These are phyloP conservation scores for Etia nguti DNA, from an alignment of 2,113 vertebrate genomes.

Conservation along the genomic window DNA sequence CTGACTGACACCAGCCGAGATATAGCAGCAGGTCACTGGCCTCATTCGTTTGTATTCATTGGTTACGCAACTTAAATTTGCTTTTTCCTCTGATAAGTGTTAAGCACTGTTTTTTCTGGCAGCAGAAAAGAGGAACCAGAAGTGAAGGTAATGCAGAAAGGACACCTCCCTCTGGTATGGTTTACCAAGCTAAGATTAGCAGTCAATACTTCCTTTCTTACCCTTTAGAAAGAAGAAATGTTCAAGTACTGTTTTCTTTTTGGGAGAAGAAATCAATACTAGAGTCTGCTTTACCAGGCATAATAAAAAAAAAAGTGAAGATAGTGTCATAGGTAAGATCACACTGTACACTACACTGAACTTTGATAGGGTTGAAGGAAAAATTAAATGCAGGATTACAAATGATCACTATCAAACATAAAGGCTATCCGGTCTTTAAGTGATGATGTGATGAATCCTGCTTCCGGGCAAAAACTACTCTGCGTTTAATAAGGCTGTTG, in stretches of 20 bases:
- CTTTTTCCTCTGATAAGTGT: constrained; percentile 44
- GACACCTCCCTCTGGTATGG: not conserved
- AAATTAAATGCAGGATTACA: not conserved
- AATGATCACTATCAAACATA: not conserved
- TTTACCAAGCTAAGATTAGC: constrained; percentile 3
- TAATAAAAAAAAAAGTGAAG: not conserved
- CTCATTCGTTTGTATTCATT: not conserved
- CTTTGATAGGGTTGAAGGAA: not conserved
- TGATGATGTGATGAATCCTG: no score
- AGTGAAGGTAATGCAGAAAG: constrained; percentile 21
- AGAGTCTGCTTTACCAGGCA: not conserved
- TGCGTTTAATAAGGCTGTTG: no score
- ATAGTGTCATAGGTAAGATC: not conserved
- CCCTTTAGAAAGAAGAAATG: not conserved
- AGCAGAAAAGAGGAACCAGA: constrained; percentile 47
- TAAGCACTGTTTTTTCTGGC: constrained; percentile 20
- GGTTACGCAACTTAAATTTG: constrained; percentile 37
- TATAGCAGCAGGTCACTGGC: constrained; percentile 1
- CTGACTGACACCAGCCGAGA: not conserved
- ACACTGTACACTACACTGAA: not conserved
- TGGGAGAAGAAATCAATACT: not conserved
- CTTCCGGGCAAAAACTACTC: no score
- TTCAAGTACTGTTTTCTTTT: not conserved
- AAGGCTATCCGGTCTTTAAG: no score
- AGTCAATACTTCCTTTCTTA: constrained; percentile 19